Evolutionary conservation across 2,797 vertebrate species (phyloP).

Genomic region (Chelmon rostratus): DNA sequence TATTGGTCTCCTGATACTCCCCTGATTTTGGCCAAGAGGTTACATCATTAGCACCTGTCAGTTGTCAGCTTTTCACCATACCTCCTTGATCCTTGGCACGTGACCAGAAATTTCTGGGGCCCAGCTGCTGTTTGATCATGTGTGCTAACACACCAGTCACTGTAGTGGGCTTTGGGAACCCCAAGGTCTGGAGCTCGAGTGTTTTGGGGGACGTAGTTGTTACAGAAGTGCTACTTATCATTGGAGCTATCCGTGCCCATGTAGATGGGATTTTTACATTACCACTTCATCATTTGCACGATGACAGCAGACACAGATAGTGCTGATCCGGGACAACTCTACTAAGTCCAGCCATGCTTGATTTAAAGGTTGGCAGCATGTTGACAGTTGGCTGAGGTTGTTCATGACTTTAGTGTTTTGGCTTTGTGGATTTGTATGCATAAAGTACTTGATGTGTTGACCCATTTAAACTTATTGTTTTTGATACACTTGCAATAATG

Average conservation of each 20-base stretch:
- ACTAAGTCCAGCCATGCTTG: slow-evolving; percentile 29
- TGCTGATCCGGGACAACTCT: slow-evolving; percentile 45
- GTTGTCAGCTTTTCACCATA: slow-evolving; percentile 80
- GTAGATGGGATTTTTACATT: slow-evolving; percentile 55
- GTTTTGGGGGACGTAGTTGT: slow-evolving; percentile 2
- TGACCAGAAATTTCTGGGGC: slow-evolving; percentile 60
- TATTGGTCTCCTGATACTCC: slow-evolving; percentile 64
- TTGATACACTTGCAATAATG: not conserved
- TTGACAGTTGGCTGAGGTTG: slow-evolving; percentile 16
- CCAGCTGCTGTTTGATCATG: slow-evolving; percentile 67
- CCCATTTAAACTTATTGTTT: not conserved
- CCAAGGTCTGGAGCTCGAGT: slow-evolving; percentile 14
- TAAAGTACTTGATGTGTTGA: not conserved
- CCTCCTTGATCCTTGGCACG: slow-evolving; percentile 70
- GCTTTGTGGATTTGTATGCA: slow-evolving; percentile 1
- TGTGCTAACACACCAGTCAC: slow-evolving; percentile 57
- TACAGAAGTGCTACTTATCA: slow-evolving; percentile 27
- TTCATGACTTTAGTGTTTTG: slow-evolving; percentile 13
- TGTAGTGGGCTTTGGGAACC: slow-evolving; percentile 19
- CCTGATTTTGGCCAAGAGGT: slow-evolving; percentile 61
- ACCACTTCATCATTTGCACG: slow-evolving; percentile 50
- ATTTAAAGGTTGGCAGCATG: slow-evolving; percentile 45
- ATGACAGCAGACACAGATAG: slow-evolving; percentile 45
- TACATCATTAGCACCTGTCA: slow-evolving; percentile 81
- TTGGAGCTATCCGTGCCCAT: slow-evolving; percentile 22